Base-by-base conservation (phyloP, 2,113 vertebrate genomes). In the Geococcyx californianus region DNA sequence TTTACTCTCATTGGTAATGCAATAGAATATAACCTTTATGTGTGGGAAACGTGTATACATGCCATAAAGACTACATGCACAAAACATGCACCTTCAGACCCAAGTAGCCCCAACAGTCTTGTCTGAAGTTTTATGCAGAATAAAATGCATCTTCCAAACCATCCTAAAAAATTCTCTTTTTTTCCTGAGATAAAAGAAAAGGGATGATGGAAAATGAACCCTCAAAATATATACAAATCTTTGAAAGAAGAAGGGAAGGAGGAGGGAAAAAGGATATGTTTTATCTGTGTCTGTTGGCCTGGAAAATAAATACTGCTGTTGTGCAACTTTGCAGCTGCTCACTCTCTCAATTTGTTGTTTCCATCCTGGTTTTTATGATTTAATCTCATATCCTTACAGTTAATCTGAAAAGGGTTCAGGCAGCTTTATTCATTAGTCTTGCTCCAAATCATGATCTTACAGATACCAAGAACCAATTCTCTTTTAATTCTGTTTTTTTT, bases 311-410 rank as follows among this genome's bases (percentile, higher is more conserved):
- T 86, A 77, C 40, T 16, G 25, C 63, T 92, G 75, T 94, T 96
- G 94, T 92, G 72, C 83, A 90, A 74, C 79, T 89, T 72, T 77
- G 84, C 89, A 95, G 91, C 94, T 95, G 79, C 92, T 94, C 89
- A 51, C 82, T 82, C 84, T 70, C 54, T 80, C 78, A 29, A 49
- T 85, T 94, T 77, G 68, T 76, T 90, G 72, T 67, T 93, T 90
- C 63, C 18, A 6, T 88, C 92, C 91, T 84, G 51, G 4, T 67
- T 90, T 95, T 77, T 91, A 86, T 92, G 15, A 93, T 93, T 95
- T 93, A 88, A 89, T 92, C 88, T 94, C 80, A 76, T 90, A 90
- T 67, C 52, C 86, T 88, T 89, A 85, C 63, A 77, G 55, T 80
- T 86, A 95, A 82, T 82, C 79, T 92, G 68, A 66, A 81, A 91